Conservation (phyloP, 2,113 vertebrate genomes). For the Alaudala cheleensis region DNA sequence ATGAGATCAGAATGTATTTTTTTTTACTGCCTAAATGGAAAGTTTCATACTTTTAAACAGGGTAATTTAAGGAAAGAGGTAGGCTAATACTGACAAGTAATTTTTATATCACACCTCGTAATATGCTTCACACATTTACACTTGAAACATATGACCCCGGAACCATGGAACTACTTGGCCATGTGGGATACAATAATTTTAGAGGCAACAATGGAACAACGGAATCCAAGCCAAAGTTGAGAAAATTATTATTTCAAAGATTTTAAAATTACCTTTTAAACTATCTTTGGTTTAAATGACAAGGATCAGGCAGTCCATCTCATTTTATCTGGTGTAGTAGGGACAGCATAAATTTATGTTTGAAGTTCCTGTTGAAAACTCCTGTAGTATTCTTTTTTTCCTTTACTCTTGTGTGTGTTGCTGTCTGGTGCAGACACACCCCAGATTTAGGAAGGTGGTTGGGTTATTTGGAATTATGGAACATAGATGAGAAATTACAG, state of each 20-base stretch:
- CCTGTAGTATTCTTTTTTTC: not conserved
- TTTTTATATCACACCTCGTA: constrained; percentile 1
- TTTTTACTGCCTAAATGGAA: not conserved
- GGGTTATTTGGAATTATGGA: not conserved
- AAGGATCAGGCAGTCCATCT: not conserved
- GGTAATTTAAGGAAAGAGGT: not conserved
- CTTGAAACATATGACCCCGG: not conserved
- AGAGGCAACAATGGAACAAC: not conserved
- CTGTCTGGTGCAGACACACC: not conserved
- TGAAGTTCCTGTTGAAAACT: not conserved
- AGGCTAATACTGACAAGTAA: not conserved
- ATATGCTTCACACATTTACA: not conserved
- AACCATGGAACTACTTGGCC: not conserved
- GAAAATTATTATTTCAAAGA: not conserved
- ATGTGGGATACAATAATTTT: not conserved
- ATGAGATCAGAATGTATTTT: not conserved
- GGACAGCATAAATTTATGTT: not conserved
- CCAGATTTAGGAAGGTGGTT: not conserved
- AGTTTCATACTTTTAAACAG: not conserved
- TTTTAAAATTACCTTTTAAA: not conserved
- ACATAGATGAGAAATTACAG: not conserved
- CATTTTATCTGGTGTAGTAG: not conserved
- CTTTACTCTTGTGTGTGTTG: not conserved
- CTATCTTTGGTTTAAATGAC: not conserved
- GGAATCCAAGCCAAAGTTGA: not conserved